These are phyloP conservation scores for Oscheius sp. DNA, from an alignment of 2,888 invertebrate genomes.

Conservation along the genomic window DNA sequence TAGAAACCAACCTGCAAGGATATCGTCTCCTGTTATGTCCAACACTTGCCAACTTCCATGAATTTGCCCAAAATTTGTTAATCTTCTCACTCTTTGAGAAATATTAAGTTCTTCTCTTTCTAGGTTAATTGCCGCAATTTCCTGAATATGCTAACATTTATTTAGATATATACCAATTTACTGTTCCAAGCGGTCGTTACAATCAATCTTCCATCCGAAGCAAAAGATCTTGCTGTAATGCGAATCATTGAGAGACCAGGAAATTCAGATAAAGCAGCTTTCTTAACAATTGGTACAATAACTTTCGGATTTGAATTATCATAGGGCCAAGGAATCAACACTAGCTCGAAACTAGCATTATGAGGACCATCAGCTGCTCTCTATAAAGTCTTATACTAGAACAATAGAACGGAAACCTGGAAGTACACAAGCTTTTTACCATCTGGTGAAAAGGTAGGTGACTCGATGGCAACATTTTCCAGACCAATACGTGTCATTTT, in stretches of 20 bases:
- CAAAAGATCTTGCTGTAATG: slow-evolving; percentile 46
- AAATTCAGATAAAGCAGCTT: slow-evolving; percentile 32
- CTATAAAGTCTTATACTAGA: too few species aligned
- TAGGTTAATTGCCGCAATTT: slow-evolving; percentile 49
- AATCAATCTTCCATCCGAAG: slow-evolving; percentile 55
- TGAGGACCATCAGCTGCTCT: slow-evolving; percentile 64
- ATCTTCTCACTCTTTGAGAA: slow-evolving; percentile 41
- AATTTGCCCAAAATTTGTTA: slow-evolving; percentile 51
- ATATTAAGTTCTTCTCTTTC: slow-evolving; percentile 38
- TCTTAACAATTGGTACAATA: slow-evolving; percentile 50
- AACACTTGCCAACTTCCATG: slow-evolving; percentile 59
- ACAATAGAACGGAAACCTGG: too few species aligned
- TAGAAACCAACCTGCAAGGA: too few species aligned
- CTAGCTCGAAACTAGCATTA: slow-evolving; percentile 51
- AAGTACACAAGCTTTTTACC: slow-evolving; percentile 50
- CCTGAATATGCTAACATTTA: slow-evolving; percentile 30
- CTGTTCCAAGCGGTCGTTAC: slow-evolving; percentile 58
- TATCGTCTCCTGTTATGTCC: slow-evolving; percentile 56
- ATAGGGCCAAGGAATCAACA: slow-evolving; percentile 50
- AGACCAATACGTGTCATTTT: slow-evolving; percentile 42
- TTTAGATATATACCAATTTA: slow-evolving; percentile 34
- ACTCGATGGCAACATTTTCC: slow-evolving; percentile 40
- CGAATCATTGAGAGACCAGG: slow-evolving; percentile 35
- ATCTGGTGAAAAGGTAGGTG: slow-evolving; percentile 56
- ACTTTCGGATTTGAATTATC: slow-evolving; percentile 26